Evolutionary conservation across 2,888 invertebrate species (phyloP).

Genomic region (Pycnomerus fuliginosus): DNA sequence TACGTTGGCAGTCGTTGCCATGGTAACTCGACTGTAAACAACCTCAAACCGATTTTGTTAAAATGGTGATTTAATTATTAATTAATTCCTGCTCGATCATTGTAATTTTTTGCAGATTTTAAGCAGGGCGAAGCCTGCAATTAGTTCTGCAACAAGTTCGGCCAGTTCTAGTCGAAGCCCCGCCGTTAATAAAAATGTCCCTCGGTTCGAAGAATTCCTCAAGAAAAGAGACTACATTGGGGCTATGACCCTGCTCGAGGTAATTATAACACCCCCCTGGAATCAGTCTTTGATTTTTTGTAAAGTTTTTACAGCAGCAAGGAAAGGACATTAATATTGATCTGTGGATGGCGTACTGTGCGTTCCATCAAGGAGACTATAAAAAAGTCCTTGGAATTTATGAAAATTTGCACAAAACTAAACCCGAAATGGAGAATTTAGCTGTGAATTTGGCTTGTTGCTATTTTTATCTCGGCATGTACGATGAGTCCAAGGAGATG

Average conservation of each 20-base stretch:
- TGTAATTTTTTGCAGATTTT: conserved; percentile 63
- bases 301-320: conserved; percentile 60
- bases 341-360: conserved; percentile 92
- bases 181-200: conserved; percentile 57
- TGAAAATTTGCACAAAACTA: conserved; percentile 57
- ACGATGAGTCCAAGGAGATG: conserved; percentile 68
- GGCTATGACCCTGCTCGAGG: conserved; percentile 89
- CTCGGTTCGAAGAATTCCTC: conserved; percentile 88
- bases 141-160: conserved; percentile 54
- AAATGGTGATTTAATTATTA: background rate
- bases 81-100: background rate
- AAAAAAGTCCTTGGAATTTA: conserved; percentile 76
- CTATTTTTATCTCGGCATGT: conserved; percentile 88
- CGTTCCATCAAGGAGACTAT: conserved; percentile 95
- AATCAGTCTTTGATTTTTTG: conserved; percentile 31
- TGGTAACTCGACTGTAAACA: conserved; percentile 4
- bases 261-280: conserved; percentile 46
- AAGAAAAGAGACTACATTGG: conserved; percentile 91
- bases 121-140: conserved; percentile 78
- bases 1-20: conserved; percentile 1
- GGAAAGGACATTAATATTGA: conserved; percentile 59
- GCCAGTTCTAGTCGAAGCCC: conserved; percentile 27
- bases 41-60: background rate
- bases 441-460: conserved; percentile 87
- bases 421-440: conserved; percentile 62